Evolutionary conservation across 64 coral and sea anemone genomes (phyloP), one percentile per base, ranked within the genome.

Genomic region (Cladopsammia gracilis): DNA sequence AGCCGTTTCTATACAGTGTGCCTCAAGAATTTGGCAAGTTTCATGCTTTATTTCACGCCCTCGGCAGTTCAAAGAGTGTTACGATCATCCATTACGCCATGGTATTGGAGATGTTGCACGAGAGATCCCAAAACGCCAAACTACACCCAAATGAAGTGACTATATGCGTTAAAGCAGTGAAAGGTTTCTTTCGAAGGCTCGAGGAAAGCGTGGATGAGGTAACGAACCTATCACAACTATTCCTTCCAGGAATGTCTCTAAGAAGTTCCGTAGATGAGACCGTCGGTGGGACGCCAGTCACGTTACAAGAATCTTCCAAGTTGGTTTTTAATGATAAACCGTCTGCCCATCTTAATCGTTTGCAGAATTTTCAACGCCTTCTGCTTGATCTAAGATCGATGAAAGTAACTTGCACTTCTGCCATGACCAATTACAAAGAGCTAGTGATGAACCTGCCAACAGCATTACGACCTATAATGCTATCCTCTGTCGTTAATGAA

Each of bases 121-220:
- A 78, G 1, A 86, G 58, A 19, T 80, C 22, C 54, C 54, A 70
- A 6, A 82, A 14, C 73, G 43, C 13, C 4, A 79, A 52, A 11
- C 83, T 88, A 0, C 72, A 88, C 51, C 71, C 73, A 11, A 87
- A 88, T n/a, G 91, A 79, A 59, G 53, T 79, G 0, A 58, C 0
- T 0, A 16, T 15, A 52, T 79, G 76, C 3, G 76, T 84, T 1
- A 77, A 85, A 62, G 90, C 90, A 10, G 73, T 84, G n/a, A 75
- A 85, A 89, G 86, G 95, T 0, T 48, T 96, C 50, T 96, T 96
- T 74, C 70, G 84, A 73, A 78, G 42, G 14, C 49, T 96, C 1
- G 18, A 71, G 13, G 52, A 15, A 48, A 60, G 16, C 10, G 3
- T 8, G 7, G 1, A 44, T 19, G 62, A 46, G 3, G 23, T 3